These are phyloP conservation scores for Vollenhovia emeryi DNA, from an alignment of 1,140 invertebrate species.

Conservation along the genomic window DNA sequence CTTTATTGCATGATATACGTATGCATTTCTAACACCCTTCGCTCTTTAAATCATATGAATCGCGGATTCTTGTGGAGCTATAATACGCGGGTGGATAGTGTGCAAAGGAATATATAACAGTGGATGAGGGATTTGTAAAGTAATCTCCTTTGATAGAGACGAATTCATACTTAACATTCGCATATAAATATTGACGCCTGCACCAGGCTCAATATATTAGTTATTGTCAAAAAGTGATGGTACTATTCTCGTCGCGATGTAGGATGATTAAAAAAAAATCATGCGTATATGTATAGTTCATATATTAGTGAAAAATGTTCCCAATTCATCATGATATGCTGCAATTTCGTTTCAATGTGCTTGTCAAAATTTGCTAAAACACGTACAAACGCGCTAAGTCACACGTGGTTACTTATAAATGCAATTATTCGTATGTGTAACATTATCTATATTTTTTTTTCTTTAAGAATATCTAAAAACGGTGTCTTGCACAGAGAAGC, in stretches of 20 bases:
- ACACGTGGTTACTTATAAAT: constrained; percentile 79
- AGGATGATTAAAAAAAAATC: constrained; percentile 76
- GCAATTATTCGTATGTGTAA: constrained; percentile 78
- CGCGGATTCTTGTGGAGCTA: constrained; percentile 16
- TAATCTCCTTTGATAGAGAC: constrained; percentile 25
- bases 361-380: constrained; percentile 76
- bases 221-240: constrained; percentile 71
- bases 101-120: constrained; percentile 57
- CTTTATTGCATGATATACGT: constrained; percentile 58
- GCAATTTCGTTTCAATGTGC: constrained; percentile 67
- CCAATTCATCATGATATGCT: constrained; percentile 79
- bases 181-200: constrained; percentile 66
- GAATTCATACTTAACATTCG: constrained; percentile 55
- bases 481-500: constrained; percentile 78
- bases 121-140: constrained; percentile 36
- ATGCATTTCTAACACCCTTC: constrained; percentile 45
- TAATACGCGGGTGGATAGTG: constrained; percentile 46
- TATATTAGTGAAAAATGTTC: constrained; percentile 80
- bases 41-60: constrained; percentile 50
- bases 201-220: constrained; percentile 61
- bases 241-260: constrained; percentile 61
- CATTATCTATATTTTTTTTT: constrained; percentile 78
- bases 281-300: constrained; percentile 73
- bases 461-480: constrained; percentile 79
- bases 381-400: constrained; percentile 80